Percentiles rank a stretch among this genome's conserved stretches.
Conservation (phyloP, 2,888 invertebrate species). For the Calephelis perditalis region DNA sequence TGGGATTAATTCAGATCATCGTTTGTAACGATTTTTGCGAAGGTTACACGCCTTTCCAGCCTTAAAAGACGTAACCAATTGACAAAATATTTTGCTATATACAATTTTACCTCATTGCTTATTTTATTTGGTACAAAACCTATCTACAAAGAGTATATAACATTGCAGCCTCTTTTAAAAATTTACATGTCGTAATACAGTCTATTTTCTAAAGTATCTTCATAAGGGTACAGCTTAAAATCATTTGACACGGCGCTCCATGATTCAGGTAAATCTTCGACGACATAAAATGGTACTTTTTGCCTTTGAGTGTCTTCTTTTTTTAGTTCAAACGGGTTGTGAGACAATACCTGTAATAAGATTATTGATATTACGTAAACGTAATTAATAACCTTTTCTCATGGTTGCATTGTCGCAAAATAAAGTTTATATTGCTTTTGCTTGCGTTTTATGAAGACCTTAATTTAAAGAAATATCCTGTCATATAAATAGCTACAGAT, state of each 20-base stretch:
- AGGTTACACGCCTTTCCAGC: constrained; percentile 39
- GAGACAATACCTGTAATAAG: constrained; percentile 37
- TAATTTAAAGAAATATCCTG: background rate
- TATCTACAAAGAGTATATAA: constrained; percentile 28
- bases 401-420: too few species aligned
- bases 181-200: constrained; percentile 37
- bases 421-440: too few species aligned
- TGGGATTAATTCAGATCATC: too few species aligned
- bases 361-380: background rate
- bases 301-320: constrained; percentile 31
- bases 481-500: background rate
- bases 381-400: too few species aligned
- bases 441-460: too few species aligned
- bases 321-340: constrained; percentile 32
- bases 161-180: constrained; percentile 33
- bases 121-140: constrained; percentile 17
- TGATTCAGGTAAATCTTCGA: constrained; percentile 44
- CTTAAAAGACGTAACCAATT: constrained; percentile 40
- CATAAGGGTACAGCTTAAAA: constrained; percentile 41
- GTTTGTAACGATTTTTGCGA: background rate
- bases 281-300: constrained; percentile 37
- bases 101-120: background rate
- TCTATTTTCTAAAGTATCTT: constrained; percentile 44
- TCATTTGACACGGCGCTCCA: constrained; percentile 41
- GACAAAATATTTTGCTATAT: constrained; percentile 10